phyloP scores from a whole-genome alignment of 2,888 invertebrate genomes.

The Melieria picta region DNA sequence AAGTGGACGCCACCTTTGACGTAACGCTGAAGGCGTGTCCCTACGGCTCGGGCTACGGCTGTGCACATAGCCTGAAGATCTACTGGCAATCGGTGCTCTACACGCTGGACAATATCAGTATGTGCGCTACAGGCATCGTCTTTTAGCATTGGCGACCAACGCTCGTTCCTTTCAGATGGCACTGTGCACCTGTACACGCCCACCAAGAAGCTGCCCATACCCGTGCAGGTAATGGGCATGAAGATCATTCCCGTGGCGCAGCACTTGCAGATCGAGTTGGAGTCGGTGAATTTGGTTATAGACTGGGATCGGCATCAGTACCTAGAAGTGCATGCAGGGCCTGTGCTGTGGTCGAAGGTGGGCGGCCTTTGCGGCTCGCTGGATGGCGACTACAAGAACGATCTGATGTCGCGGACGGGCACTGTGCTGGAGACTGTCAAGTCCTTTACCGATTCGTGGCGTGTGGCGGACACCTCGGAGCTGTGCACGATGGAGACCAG shows the following conservation, averaged over 20 bases:
- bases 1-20: constrained; percentile 76
- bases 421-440: constrained; percentile 63
- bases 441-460: constrained; percentile 65
- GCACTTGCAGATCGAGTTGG: constrained; percentile 75
- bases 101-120: constrained; percentile 68
- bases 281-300: constrained; percentile 74
- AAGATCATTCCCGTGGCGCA: constrained; percentile 78
- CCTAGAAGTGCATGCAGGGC: constrained; percentile 74
- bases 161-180: constrained; percentile 65
- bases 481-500: constrained; percentile 59
- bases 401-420: constrained; percentile 74
- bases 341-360: constrained; percentile 80
- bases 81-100: constrained; percentile 80
- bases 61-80: constrained; percentile 60
- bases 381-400: constrained; percentile 77
- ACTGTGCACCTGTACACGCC: constrained; percentile 69
- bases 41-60: constrained; percentile 69
- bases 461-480: constrained; percentile 56
- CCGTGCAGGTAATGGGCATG: constrained; percentile 78
- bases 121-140: constrained; percentile 38
- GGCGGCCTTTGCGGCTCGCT: constrained; percentile 84
- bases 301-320: constrained; percentile 81
- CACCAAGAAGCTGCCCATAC: constrained; percentile 73
- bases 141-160: neutral
- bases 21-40: constrained; percentile 72